Evolutionary conservation across 2,888 invertebrate species (phyloP).

Genomic region (Empis livida): DNA sequence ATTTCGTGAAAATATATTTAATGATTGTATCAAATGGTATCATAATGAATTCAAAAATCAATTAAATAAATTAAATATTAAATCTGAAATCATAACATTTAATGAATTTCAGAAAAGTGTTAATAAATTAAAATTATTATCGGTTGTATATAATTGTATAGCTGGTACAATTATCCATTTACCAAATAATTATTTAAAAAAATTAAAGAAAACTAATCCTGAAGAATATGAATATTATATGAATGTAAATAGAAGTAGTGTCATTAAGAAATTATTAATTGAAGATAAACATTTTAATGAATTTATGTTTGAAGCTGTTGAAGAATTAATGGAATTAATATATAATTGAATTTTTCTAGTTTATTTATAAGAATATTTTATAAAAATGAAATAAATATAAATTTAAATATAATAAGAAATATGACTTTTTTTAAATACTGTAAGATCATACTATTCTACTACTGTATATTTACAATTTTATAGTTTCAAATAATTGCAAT

Average conservation of each 20-base stretch:
- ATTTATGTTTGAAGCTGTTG: slow-evolving; percentile 4
- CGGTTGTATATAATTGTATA: slow-evolving; percentile 23
- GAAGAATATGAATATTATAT: slow-evolving; percentile 22
- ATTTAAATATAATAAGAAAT: too few species aligned
- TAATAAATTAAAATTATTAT: slow-evolving; percentile 26
- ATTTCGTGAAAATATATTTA: slow-evolving; percentile 21
- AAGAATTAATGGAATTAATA: slow-evolving; percentile 4
- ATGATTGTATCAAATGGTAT: slow-evolving; percentile 39
- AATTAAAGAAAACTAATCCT: slow-evolving; percentile 17
- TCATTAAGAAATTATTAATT: slow-evolving; percentile 4
- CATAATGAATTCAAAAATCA: slow-evolving; percentile 34
- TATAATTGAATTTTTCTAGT: too few species aligned
- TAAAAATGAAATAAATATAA: too few species aligned
- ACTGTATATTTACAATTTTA: too few species aligned
- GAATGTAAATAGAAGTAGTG: slow-evolving; percentile 10
- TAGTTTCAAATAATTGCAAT: too few species aligned
- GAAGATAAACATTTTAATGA: slow-evolving; percentile 1
- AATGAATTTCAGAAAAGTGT: slow-evolving; percentile 28
- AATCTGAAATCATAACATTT: slow-evolving; percentile 27
- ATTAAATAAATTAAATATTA: slow-evolving; percentile 27
- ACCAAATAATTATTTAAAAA: slow-evolving; percentile 21
- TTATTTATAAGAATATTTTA: too few species aligned
- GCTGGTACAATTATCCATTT: slow-evolving; percentile 13
- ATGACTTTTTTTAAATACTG: too few species aligned
- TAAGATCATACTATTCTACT: too few species aligned